Percentiles rank a stretch among this genome's conserved stretches.
Evolutionary conservation across 2,113 vertebrate genomes (phyloP).

Genomic region (Toxotes jaculatrix): DNA sequence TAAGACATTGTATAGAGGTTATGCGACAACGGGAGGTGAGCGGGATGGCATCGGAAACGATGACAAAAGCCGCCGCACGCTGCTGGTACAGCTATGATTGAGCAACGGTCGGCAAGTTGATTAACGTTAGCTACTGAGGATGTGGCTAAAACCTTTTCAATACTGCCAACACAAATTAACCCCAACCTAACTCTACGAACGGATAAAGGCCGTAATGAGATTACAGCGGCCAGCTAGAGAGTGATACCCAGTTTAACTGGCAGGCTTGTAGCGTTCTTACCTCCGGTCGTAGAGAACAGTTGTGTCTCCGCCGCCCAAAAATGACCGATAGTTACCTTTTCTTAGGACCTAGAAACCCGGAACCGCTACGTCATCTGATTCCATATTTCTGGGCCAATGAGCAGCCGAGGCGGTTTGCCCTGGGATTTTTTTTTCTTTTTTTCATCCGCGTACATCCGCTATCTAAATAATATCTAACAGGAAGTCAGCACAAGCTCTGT

Average conservation of each 20-base stretch:
- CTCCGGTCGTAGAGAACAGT: slow-evolving; percentile 33
- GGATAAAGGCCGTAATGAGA: slow-evolving; percentile 47
- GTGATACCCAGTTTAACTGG: slow-evolving; percentile 47
- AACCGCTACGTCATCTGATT: slow-evolving; percentile 86
- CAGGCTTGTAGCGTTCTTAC: slow-evolving; percentile 64
- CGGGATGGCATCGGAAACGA: background rate
- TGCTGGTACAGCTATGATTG: background rate
- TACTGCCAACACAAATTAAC: slow-evolving; percentile 16
- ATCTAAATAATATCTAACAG: slow-evolving; percentile 5
- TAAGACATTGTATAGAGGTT: background rate
- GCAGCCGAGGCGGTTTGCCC: background rate
- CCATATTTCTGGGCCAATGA: slow-evolving; percentile 85
- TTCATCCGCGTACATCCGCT: background rate
- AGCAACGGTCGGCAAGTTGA: slow-evolving; percentile 21
- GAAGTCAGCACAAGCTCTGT: slow-evolving; percentile 25
- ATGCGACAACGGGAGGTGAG: slow-evolving; percentile 5
- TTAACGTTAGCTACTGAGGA: slow-evolving; percentile 18
- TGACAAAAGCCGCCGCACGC: slow-evolving; percentile 55
- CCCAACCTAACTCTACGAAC: background rate
- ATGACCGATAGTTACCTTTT: slow-evolving; percentile 87
- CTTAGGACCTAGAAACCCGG: slow-evolving; percentile 68
- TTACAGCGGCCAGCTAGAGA: slow-evolving; percentile 21
- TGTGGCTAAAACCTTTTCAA: slow-evolving; percentile 20
- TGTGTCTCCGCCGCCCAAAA: background rate
- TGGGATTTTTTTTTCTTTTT: background rate